Conservation (phyloP, 2,797 vertebrate species). For the Eulemur coronatus region DNA sequence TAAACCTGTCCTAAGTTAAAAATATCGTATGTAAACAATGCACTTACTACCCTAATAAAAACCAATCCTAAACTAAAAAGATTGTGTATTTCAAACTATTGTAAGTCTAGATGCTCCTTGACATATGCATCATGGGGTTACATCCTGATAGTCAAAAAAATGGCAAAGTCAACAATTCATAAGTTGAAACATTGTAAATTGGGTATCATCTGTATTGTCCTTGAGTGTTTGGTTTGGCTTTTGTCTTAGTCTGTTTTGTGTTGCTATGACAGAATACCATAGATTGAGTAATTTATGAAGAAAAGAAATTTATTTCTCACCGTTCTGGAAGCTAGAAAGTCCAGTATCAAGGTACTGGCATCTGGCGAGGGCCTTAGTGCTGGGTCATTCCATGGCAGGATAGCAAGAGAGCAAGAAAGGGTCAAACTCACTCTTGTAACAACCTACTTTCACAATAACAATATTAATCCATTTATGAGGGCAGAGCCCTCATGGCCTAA, state of each 20-base stretch:
- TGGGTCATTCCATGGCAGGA: neutral
- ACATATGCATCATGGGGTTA: neutral
- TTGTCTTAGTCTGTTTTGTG: neutral
- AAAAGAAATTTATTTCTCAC: neutral
- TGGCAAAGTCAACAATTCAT: neutral
- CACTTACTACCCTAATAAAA: neutral
- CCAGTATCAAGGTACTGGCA: neutral
- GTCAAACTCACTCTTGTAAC: neutral
- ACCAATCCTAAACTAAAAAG: neutral
- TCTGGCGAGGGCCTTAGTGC: neutral
- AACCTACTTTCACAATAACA: neutral
- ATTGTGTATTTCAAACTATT: neutral
- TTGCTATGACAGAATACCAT: neutral
- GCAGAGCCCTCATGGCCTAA: neutral
- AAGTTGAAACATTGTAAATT: neutral
- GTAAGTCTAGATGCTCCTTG: neutral
- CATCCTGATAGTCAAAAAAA: neutral
- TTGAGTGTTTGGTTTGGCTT: neutral
- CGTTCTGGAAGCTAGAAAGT: neutral
- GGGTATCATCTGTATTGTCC: neutral
- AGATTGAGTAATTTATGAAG: neutral
- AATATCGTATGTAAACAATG: neutral
- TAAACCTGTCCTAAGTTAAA: neutral
- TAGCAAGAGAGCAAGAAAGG: neutral
- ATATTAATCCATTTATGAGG: neutral